Conservation (phyloP, 1,140 invertebrate species). For the Manduca sexta region DNA sequence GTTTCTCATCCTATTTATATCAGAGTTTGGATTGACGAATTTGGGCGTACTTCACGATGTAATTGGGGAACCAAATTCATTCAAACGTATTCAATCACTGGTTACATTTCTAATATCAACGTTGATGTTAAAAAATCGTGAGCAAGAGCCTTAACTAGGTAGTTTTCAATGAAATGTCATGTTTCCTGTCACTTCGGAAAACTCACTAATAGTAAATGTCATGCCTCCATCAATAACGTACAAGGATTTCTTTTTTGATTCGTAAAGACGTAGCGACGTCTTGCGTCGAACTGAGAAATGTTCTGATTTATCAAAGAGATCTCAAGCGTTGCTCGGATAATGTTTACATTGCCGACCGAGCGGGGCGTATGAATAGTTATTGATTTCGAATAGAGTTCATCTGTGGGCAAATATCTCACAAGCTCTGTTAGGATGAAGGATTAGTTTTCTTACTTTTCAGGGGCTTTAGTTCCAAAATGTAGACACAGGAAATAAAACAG, state of each 20-base stretch:
- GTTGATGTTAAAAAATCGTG: too few species aligned
- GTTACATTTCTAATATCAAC: too few species aligned
- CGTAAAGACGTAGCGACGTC: constrained; percentile 17
- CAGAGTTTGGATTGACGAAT: too few species aligned
- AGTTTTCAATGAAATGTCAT: too few species aligned
- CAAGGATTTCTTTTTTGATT: constrained; percentile 8
- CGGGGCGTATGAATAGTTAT: constrained; percentile 19
- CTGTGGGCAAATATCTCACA: neutral
- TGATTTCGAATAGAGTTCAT: constrained; percentile 20
- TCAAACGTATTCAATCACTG: too few species aligned
- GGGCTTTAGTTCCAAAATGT: neutral
- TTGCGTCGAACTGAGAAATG: constrained; percentile 20
- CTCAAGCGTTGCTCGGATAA: constrained; percentile 7
- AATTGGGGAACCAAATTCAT: too few species aligned
- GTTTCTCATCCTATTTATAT: too few species aligned
- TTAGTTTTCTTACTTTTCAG: neutral
- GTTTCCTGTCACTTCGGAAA: too few species aligned
- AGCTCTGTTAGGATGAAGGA: neutral
- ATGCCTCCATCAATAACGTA: neutral
- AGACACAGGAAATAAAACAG: neutral
- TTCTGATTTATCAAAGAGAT: constrained; percentile 32
- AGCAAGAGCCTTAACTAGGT: too few species aligned
- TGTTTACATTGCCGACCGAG: constrained; percentile 24
- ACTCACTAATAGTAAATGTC: too few species aligned
- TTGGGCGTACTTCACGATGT: too few species aligned